Conservation (phyloP, 2,797 vertebrate species). For the Acanthornis magna region DNA sequence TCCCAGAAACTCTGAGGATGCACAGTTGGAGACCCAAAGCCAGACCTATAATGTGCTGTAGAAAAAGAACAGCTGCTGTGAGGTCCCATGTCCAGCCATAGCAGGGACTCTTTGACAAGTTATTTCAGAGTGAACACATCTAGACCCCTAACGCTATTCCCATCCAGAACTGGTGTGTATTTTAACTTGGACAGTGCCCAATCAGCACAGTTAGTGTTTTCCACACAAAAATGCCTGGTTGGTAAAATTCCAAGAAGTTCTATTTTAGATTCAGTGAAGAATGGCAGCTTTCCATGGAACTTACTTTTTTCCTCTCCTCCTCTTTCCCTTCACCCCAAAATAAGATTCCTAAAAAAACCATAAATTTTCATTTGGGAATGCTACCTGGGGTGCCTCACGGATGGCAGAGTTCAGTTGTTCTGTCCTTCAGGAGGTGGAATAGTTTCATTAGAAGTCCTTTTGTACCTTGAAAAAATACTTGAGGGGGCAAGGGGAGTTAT, state of each 20-base stretch:
- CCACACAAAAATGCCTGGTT: constrained; percentile 46
- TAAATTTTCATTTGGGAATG: not conserved
- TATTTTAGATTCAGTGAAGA: constrained; percentile 39
- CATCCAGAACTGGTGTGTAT: constrained; percentile 24
- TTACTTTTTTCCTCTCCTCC: not conserved
- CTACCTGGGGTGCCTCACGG: not conserved
- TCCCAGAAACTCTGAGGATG: not conserved
- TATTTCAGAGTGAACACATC: not conserved
- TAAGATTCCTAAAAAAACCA: not conserved
- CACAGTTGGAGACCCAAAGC: not conserved
- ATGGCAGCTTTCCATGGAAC: constrained; percentile 17
- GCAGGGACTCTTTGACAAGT: not conserved
- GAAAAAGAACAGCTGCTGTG: not conserved
- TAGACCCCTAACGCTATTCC: not conserved
- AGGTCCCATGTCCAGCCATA: not conserved
- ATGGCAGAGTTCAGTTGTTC: not conserved
- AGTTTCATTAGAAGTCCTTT: not conserved
- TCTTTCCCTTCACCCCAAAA: not conserved
- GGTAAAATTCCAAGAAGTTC: constrained; percentile 43
- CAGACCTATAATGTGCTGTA: not conserved
- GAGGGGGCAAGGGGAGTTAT: fast-evolving
- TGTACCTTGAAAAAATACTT: not conserved
- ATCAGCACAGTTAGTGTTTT: constrained; percentile 37
- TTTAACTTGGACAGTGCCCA: constrained; percentile 43
- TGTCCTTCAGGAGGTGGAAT: not conserved